A percentile compares a stretch with the other conserved stretches of the same genome.
phyloP scores from a whole-genome alignment of 2,797 vertebrate species.

The Sibirionetta formosa region DNA sequence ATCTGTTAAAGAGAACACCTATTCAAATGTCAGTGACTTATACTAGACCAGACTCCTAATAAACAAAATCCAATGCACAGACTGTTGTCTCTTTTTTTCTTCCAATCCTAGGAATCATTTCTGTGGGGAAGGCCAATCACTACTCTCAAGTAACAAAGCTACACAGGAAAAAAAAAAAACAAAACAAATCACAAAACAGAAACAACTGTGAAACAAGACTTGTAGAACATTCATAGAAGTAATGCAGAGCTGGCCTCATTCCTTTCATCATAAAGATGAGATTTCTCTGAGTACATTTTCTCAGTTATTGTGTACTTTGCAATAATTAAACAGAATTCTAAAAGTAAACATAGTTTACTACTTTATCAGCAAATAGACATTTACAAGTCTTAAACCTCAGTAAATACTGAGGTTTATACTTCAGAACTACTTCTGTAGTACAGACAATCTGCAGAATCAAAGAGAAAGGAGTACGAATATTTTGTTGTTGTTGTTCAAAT shows the following conservation, averaged over 20 bases:
- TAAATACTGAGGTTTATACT: background rate
- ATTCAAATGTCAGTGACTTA: background rate
- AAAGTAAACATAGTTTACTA: background rate
- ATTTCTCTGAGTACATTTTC: background rate
- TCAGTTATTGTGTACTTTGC: background rate
- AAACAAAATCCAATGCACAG: background rate
- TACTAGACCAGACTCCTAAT: background rate
- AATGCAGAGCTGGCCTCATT: background rate
- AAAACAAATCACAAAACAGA: too few species aligned
- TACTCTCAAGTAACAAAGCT: background rate
- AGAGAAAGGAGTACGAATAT: background rate
- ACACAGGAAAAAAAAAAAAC: background rate
- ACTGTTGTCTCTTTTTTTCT: background rate
- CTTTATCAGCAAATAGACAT: background rate
- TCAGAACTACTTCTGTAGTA: background rate
- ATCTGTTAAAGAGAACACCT: background rate
- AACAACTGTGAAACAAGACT: background rate
- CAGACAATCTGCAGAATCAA: background rate
- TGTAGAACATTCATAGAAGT: background rate
- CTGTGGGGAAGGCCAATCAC: background rate
- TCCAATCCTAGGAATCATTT: background rate
- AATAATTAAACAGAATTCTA: background rate
- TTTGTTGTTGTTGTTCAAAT: background rate
- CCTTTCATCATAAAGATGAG: background rate
- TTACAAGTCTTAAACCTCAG: background rate